Evolutionary conservation across 2,797 vertebrate species (phyloP), one percentile per base, ranked within the genome.

Genomic region (Gouania willdenowi): DNA sequence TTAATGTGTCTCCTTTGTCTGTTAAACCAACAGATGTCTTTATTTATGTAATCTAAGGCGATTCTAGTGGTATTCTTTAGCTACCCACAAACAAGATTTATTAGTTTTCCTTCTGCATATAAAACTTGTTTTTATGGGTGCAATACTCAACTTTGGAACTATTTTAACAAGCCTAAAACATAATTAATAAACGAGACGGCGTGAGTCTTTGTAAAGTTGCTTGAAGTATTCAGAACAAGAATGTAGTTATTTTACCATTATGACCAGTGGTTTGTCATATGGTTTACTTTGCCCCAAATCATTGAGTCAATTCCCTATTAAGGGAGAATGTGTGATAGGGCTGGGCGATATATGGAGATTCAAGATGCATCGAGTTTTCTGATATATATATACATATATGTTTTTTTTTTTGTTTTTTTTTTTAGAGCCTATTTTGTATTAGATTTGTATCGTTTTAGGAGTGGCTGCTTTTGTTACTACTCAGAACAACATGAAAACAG

Each of bases 1-100:
- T 77, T 78, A 79, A 81, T 71, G 67, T 61, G 58, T 68, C 64
- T 71, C 63, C 48, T 24, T 61, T 74, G 67, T 65, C 61, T 75
- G 45, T 71, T 69, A 74, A 76, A 65, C 22, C 47, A 59, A 54
- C 73, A 83, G 39, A 75, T 71, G 81, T 43, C 67, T 77, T 65
- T 51, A 48, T 76, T 79, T 73, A 73, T 55, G 47, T 65, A 16
- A 68, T 60, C 65, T 59, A 69, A 61, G 13, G 57, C 26, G 23
- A 48, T 41, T 66, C 37, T 59, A 60, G 71, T 47, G 31, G 45
- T 56, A 35, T 55, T 46, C 52, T 50, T 52, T 32, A 10, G 36
- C 40, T 71, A 24, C 51, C 63, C 59, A 17, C 59, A 69, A 71
- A 71, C 65, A 55, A 64, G 54, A 65, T 69, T 63, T 62, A 67